These are phyloP conservation scores for Dioctria linearis DNA, from an alignment of 2,888 invertebrate species.

Conservation along the genomic window DNA sequence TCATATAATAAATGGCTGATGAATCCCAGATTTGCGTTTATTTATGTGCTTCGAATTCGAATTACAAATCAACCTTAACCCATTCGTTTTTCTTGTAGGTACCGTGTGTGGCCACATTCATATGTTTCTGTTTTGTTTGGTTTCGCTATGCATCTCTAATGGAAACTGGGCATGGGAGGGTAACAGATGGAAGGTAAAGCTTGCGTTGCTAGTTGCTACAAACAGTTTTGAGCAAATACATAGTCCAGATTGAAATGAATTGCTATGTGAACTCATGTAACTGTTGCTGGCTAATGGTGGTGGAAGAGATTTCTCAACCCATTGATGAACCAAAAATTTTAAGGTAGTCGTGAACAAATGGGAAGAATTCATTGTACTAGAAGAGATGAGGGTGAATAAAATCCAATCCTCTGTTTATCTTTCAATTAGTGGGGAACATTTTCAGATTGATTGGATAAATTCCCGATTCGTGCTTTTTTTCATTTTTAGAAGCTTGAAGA, in stretches of 20 bases:
- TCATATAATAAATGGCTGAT: slow-evolving; percentile 31
- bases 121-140: not conserved
- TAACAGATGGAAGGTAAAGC: slow-evolving; percentile 4
- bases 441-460: slow-evolving; percentile 35
- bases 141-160: slow-evolving; percentile 25
- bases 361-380: not conserved
- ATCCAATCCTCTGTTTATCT: slow-evolving; percentile 25
- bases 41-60: slow-evolving; percentile 41
- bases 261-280: not conserved
- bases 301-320: not conserved
- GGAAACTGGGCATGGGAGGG: not conserved
- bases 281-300: not conserved
- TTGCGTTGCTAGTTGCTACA: not conserved
- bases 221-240: not conserved
- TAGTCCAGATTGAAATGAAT: not conserved
- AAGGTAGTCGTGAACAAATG: slow-evolving; percentile 4
- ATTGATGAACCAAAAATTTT: slow-evolving; percentile 18
- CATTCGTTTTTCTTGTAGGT: not conserved
- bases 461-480: slow-evolving; percentile 15
- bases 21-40: slow-evolving; percentile 23
- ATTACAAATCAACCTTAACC: slow-evolving; percentile 35
- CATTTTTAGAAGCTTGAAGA: not conserved
- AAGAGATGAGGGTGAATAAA: not conserved
- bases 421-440: slow-evolving; percentile 36
- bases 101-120: no score